Conservation (phyloP, 2,797 vertebrate species). For the Mus caroli region DNA sequence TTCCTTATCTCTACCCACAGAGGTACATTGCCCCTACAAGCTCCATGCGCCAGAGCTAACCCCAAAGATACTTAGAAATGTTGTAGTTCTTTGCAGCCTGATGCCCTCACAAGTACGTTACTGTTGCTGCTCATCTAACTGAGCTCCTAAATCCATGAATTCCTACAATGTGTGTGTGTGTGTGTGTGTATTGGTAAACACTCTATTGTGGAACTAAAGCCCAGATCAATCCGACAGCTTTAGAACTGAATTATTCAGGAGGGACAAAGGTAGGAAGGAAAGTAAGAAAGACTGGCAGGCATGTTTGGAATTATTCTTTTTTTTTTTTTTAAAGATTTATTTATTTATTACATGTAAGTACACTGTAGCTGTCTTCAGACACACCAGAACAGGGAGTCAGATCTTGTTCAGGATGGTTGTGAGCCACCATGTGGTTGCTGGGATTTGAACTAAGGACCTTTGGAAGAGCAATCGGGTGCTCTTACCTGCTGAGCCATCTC, state of each 20-base stretch:
- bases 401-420: too few relatives aligned
- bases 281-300: background rate
- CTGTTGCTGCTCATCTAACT: background rate
- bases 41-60: background rate
- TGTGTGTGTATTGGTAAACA: background rate
- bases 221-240: background rate
- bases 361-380: too few relatives aligned
- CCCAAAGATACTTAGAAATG: background rate
- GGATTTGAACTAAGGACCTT: too few relatives aligned
- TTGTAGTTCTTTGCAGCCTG: background rate
- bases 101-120: background rate
- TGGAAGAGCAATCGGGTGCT: too few relatives aligned
- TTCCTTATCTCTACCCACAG: background rate
- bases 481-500: too few relatives aligned
- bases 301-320: background rate
- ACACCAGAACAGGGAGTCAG: too few relatives aligned
- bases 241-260: background rate
- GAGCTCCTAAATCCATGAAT: background rate
- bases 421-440: too few relatives aligned
- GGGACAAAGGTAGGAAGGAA: background rate
- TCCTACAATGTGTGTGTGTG: background rate
- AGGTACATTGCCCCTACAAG: background rate
- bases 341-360: too few relatives aligned
- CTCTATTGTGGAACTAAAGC: background rate
- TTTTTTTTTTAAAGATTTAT: too few relatives aligned